Evolutionary conservation across 2,797 vertebrate species (phyloP), one percentile per base, ranked within the genome.

Genomic region (Arrhamphus sclerolepis): DNA sequence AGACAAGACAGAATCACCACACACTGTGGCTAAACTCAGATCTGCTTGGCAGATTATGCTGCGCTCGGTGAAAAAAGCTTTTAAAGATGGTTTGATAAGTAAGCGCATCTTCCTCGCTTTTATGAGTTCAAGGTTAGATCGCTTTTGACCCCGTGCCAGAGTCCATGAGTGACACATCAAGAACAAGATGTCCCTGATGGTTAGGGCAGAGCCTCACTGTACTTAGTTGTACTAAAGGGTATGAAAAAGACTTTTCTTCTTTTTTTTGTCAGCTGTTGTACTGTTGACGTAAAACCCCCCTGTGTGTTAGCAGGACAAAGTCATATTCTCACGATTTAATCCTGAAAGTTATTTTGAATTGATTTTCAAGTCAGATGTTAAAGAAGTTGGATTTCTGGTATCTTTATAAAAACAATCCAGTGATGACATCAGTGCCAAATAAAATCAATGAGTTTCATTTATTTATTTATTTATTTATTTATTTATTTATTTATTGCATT

Each of bases 141-240:
- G 31, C 19, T 48, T 48, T 48, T 56, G 16, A 48, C 11, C 9
- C 21, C 16, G 6, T 29, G 4, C 41, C n/a, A 39, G 21, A n/a
- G 39, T 67, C 31, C 39, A 26, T 21, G 19, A 58, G 28, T n/a
- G 41, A 52, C 6, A 41, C 20, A 22, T 17, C 29, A 50, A 66
- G 49, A 21, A 1, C 19, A 14, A 48, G 13, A n/a, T 49, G 7
- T 6, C 44, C 20, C 28, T 40, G 22, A 26, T 20, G 24, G 28
- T 34, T 24, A 10, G 13, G 8, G n/a, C 17, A 4, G 1, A 14
- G 16, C 19, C 19, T n/a, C 11, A 42, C 1, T 50, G 24, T 39
- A 22, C 1, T 26, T 6, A 16, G 7, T 16, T 26, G 2, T 13
- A 40, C 17, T 11, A 43, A 34, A 31, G 18, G 16, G 14, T 1